These are phyloP conservation scores for Euglossa dilemma DNA, from an alignment of 1,140 invertebrate genomes.

Conservation along the genomic window DNA sequence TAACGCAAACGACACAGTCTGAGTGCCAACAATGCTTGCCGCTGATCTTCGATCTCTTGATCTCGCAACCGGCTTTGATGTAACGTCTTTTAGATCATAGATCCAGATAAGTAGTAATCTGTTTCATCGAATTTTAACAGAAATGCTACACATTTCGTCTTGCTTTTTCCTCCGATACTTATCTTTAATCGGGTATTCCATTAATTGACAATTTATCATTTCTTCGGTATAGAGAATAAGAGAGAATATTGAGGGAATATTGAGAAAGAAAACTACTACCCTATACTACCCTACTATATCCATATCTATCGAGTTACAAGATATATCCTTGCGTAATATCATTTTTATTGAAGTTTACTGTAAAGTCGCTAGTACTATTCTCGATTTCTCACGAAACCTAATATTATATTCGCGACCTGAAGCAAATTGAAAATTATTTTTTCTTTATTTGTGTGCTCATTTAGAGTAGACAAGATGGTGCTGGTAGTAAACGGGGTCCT, in stretches of 20 bases:
- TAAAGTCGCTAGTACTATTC: not conserved
- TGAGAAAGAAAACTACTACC: no score
- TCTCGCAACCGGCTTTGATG: slow-evolving; percentile 28
- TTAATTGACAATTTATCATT: not conserved
- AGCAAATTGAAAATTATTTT: not conserved
- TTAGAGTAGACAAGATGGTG: slow-evolving; percentile 86
- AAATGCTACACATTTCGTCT: not conserved
- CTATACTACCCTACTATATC: no score
- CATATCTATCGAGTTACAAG: no score
- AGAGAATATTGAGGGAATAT: no score
- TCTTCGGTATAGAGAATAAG: no score
- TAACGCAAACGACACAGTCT: slow-evolving; percentile 19
- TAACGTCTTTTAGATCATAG: slow-evolving; percentile 21
- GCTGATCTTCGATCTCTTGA: slow-evolving; percentile 43
- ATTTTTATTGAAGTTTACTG: not conserved
- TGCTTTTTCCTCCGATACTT: not conserved
- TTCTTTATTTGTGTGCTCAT: not conserved
- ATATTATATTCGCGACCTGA: not conserved
- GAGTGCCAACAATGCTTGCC: slow-evolving; percentile 30
- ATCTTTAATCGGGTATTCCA: not conserved
- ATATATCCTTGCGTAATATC: not conserved
- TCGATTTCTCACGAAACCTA: not conserved
- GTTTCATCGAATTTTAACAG: no score
- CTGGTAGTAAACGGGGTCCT: slow-evolving; percentile 93
- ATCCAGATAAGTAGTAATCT: slow-evolving; percentile 22